A percentile compares a stretch with the other conserved stretches of the same genome.
Conservation (phyloP, 2,888 invertebrate genomes). For the Cantharis lateralis region DNA sequence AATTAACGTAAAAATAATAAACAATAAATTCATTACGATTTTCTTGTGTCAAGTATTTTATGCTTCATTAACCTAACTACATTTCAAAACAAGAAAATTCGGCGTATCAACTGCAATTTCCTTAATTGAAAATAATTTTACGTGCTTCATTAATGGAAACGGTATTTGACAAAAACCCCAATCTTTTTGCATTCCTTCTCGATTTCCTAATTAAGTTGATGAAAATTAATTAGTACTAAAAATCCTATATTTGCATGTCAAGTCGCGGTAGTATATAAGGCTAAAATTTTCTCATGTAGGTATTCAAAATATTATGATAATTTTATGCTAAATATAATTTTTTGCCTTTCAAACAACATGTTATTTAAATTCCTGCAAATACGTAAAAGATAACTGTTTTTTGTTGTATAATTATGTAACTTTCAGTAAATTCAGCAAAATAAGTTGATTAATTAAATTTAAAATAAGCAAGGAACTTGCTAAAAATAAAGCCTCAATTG, state of each 20-base stretch:
- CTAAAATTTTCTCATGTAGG: neutral
- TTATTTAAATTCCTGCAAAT: neutral
- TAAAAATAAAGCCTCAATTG: neutral
- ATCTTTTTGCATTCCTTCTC: neutral
- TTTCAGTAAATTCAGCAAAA: neutral
- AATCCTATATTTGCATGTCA: neutral
- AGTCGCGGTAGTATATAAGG: neutral
- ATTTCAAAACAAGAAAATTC: too few relatives aligned
- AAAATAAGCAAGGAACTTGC: neutral
- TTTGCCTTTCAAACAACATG: neutral
- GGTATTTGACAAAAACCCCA: neutral
- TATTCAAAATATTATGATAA: neutral
- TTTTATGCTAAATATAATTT: neutral
- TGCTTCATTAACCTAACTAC: neutral
- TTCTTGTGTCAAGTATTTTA: neutral
- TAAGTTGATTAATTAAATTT: neutral
- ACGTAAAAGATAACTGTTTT: neutral
- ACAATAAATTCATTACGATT: neutral
- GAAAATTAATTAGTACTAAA: neutral
- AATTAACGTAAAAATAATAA: neutral
- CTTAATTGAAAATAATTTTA: neutral
- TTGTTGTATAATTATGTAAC: neutral
- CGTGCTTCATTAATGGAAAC: neutral
- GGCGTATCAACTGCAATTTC: neutral
- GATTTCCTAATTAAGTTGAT: neutral